phyloP scores from a whole-genome alignment of 2,797 vertebrate genomes.

The Bradypodion ventrale region DNA sequence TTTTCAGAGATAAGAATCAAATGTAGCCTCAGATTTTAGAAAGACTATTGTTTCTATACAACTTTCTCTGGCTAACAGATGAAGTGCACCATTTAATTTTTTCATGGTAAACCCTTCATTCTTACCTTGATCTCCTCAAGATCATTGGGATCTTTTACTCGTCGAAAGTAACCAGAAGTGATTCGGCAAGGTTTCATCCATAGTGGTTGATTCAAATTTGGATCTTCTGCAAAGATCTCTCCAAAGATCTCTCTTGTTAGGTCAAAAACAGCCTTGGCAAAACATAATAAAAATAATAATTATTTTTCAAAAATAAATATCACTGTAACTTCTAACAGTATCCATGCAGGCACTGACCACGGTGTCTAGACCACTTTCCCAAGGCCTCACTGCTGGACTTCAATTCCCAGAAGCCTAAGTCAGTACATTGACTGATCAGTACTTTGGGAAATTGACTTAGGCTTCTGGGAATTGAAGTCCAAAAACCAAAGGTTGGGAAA shows the following conservation, averaged over 20 bases:
- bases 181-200: constrained; percentile 92
- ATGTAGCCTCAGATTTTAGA: not conserved
- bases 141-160: constrained; percentile 85
- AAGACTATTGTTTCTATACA: not conserved
- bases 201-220: constrained; percentile 85
- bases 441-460: no score
- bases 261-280: constrained; percentile 89
- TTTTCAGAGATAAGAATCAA: not conserved
- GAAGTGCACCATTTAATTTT: not conserved
- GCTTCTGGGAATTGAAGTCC: no score
- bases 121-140: constrained; percentile 89
- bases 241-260: constrained; percentile 93
- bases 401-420: no score
- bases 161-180: constrained; percentile 83
- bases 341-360: no score
- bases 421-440: no score
- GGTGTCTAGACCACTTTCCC: no score
- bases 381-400: no score
- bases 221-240: constrained; percentile 93
- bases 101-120: not conserved
- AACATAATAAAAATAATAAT: constrained; percentile 24
- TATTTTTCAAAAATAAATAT: not conserved
- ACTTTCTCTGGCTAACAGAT: not conserved
- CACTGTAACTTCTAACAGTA: no score
- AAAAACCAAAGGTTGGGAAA: no score